phyloP scores from a whole-genome alignment of 2,888 invertebrate species.

The Phalera bucephala region DNA sequence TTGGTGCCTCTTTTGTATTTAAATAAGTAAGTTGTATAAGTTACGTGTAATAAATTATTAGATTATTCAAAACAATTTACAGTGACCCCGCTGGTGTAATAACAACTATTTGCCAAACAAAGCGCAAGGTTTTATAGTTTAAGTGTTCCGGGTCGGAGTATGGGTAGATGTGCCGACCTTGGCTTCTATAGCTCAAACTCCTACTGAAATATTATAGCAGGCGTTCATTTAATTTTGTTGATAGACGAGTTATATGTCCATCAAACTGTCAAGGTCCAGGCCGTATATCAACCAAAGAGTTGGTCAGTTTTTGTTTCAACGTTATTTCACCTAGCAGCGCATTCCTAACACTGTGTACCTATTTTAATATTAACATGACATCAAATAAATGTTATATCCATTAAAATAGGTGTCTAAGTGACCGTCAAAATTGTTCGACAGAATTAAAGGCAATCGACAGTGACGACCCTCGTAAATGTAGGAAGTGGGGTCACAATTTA shows the following conservation, averaged over 20 bases:
- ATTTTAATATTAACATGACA: too few species aligned
- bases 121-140: slow-evolving; percentile 33
- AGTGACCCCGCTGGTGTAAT: slow-evolving; percentile 28
- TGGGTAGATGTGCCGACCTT: slow-evolving; percentile 26
- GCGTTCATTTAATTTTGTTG: not conserved
- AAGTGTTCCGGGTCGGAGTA: slow-evolving; percentile 29
- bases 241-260: not conserved
- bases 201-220: slow-evolving; percentile 13
- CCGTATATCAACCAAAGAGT: too few species aligned
- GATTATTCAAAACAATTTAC: slow-evolving; percentile 22
- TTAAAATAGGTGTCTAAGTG: slow-evolving; percentile 25
- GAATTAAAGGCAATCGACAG: slow-evolving; percentile 61
- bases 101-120: slow-evolving; percentile 34
- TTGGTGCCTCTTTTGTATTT: not conserved
- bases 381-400: too few species aligned
- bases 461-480: slow-evolving; percentile 66
- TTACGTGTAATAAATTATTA: slow-evolving; percentile 14
- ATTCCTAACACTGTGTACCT: too few species aligned
- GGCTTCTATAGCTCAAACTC: slow-evolving; percentile 24
- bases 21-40: slow-evolving; percentile 11
- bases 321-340: too few species aligned
- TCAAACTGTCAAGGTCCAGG: slow-evolving; percentile 11
- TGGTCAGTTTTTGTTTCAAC: too few species aligned
- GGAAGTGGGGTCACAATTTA: slow-evolving; percentile 78
- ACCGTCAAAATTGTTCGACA: slow-evolving; percentile 47